phyloP scores from a whole-genome alignment of 1,140 invertebrate genomes.

The Apis cerana region DNA sequence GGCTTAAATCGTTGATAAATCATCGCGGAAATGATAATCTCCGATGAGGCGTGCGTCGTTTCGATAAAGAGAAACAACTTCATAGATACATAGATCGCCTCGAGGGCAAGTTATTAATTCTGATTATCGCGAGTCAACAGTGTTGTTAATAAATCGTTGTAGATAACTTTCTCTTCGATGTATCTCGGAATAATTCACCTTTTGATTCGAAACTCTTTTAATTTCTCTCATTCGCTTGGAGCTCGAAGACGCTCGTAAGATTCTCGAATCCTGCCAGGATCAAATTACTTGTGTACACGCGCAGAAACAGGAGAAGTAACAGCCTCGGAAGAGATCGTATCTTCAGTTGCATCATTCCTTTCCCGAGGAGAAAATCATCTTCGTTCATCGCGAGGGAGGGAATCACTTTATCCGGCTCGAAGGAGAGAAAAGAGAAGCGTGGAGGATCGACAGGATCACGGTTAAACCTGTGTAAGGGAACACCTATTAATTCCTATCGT shows the following conservation, averaged over 20 bases:
- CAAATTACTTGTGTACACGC: not conserved
- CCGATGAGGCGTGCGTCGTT: not conserved
- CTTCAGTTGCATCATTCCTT: not conserved
- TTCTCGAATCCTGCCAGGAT: not conserved
- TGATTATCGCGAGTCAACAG: constrained; percentile 9
- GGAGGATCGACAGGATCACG: not conserved
- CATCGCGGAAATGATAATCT: not conserved
- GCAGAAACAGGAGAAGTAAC: not conserved
- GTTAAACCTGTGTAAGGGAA: not conserved
- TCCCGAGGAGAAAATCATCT: constrained; percentile 4
- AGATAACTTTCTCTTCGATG: constrained; percentile 2
- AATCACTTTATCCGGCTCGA: constrained; percentile 34
- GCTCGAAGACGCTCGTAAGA: not conserved
- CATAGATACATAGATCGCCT: constrained; percentile 1
- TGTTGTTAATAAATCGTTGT: constrained; percentile 38
- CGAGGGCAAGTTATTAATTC: not conserved
- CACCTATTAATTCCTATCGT: constrained; percentile 44
- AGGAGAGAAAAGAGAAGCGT: not conserved
- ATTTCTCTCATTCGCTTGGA: not conserved
- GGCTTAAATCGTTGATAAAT: constrained; percentile 25
- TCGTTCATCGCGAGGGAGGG: constrained; percentile 1
- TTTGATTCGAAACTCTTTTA: no score
- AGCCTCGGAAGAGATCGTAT: not conserved
- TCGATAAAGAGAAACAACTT: constrained; percentile 21
- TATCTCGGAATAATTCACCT: not conserved